Conservation (phyloP, 2,113 vertebrate species). For the Fulica atra region DNA sequence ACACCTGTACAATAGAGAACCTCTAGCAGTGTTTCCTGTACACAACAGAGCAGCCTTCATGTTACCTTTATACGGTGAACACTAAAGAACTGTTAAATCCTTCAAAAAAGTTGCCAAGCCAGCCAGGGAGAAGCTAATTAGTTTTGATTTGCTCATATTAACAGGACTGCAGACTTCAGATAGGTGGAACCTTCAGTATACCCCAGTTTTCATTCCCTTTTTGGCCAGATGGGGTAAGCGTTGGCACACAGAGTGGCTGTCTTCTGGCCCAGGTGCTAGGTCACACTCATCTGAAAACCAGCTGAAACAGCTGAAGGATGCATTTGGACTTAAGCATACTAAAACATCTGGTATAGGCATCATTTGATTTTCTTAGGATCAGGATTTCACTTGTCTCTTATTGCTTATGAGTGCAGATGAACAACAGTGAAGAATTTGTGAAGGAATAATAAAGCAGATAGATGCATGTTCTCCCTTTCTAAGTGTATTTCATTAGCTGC, state of each 20-base stretch:
- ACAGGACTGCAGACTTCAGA: neutral
- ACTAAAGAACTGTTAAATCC: neutral
- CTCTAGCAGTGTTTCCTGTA: neutral
- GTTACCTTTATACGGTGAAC: neutral
- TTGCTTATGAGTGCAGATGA: neutral
- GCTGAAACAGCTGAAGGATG: neutral
- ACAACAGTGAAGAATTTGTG: neutral
- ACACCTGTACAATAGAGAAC: neutral
- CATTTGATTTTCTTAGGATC: neutral
- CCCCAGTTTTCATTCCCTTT: neutral
- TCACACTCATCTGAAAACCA: neutral
- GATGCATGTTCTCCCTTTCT: fast-evolving
- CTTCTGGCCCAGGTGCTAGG: neutral
- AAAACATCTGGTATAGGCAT: neutral
- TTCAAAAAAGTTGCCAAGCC: neutral
- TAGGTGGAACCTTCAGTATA: neutral
- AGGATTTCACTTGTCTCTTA: neutral
- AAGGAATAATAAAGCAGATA: neutral
- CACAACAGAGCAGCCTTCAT: neutral
- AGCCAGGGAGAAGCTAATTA: neutral
- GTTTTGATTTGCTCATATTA: neutral
- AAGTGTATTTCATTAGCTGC: neutral
- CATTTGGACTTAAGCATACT: neutral
- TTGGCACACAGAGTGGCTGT: neutral
- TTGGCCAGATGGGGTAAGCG: neutral